These are phyloP conservation scores for Xenopus borealis DNA, from an alignment of 2,113 vertebrate genomes.

Conservation along the genomic window DNA sequence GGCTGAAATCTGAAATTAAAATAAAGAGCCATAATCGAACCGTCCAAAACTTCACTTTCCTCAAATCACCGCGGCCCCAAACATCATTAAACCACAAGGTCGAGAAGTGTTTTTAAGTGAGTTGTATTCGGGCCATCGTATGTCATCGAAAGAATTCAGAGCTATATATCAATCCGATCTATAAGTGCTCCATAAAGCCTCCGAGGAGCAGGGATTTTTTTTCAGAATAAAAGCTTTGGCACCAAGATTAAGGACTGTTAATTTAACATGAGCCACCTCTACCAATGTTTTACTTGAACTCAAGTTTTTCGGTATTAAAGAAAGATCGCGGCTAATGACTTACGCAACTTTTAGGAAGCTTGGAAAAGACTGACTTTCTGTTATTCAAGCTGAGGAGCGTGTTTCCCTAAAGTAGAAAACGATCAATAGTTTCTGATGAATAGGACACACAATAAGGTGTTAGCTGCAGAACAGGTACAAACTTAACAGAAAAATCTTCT, in stretches of 20 bases:
- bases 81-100: too few species aligned
- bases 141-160: not conserved
- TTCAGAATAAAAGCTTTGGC: constrained; percentile 28
- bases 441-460: constrained; percentile 4
- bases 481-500: too few species aligned
- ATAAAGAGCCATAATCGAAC: too few species aligned
- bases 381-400: constrained; percentile 4
- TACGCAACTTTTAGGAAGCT: constrained; percentile 9
- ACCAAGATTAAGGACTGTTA: not conserved
- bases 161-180: constrained; percentile 27
- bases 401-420: constrained; percentile 8
- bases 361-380: not conserved
- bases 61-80: too few species aligned
- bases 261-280: not conserved
- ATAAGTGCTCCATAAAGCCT: constrained; percentile 20
- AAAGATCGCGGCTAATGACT: constrained; percentile 33
- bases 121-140: constrained; percentile 10
- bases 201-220: constrained; percentile 12
- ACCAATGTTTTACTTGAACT: constrained; percentile 13
- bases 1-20: too few species aligned
- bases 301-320: constrained; percentile 1
- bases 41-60: too few species aligned
- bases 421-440: not conserved
- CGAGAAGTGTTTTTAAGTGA: not conserved
- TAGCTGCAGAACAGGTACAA: not conserved